Percentiles rank a stretch among this genome's conserved stretches.
phyloP scores from a whole-genome alignment of 2,113 vertebrate genomes.

The Neomonachus schauinslandi region DNA sequence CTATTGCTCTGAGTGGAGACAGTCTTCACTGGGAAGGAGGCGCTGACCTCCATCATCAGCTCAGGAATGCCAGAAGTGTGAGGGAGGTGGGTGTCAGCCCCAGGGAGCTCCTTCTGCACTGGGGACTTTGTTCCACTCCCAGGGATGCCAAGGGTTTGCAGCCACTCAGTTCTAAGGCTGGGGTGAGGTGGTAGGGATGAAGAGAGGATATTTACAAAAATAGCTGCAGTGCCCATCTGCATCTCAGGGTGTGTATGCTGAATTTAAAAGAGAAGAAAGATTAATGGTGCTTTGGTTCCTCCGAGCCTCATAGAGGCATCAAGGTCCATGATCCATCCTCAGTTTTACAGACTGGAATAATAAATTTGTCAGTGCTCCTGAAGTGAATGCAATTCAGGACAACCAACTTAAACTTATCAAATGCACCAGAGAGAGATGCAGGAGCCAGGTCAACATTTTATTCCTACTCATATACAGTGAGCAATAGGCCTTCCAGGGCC shows the following conservation, averaged over 20 bases:
- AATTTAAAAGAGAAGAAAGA: conserved; percentile 54
- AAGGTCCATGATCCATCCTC: neutral
- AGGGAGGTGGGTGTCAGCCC: neutral
- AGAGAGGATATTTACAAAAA: neutral
- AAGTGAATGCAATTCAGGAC: conserved; percentile 26
- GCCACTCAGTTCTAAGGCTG: neutral
- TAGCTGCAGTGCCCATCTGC: neutral
- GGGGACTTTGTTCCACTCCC: neutral
- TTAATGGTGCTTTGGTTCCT: conserved; percentile 6
- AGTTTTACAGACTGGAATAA: neutral
- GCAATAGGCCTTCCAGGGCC: neutral
- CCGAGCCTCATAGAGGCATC: neutral
- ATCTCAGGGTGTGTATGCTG: neutral
- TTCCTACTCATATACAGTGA: conserved; percentile 23
- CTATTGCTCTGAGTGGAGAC: neutral
- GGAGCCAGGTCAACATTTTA: neutral
- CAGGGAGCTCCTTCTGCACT: neutral
- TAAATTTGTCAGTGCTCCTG: neutral
- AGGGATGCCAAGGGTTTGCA: neutral
- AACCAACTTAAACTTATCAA: conserved; percentile 25
- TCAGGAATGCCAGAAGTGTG: neutral
- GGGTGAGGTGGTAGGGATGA: neutral
- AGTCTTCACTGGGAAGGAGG: neutral
- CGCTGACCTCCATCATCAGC: neutral
- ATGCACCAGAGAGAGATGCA: neutral